A percentile compares a stretch with the other conserved stretches of the same genome.
phyloP scores from a whole-genome alignment of 2,797 vertebrate genomes.

The Poeciliopsis paucimaculata region DNA sequence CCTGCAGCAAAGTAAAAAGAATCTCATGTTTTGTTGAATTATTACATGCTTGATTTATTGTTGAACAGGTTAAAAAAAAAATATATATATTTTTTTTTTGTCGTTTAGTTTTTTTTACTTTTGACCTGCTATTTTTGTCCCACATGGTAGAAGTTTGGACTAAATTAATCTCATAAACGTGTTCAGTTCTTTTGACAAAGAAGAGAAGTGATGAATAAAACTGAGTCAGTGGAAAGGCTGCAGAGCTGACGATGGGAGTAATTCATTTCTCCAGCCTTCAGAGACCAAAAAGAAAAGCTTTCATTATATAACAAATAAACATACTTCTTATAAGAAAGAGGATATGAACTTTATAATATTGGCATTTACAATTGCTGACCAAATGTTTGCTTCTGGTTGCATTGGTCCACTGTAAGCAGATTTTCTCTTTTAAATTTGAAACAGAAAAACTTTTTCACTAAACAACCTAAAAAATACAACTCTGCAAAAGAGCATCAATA shows the following conservation, averaged over 20 bases:
- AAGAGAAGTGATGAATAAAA: neutral
- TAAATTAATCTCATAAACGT: neutral
- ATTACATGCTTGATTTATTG: neutral
- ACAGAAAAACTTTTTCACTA: neutral
- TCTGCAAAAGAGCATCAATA: neutral
- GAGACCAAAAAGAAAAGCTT: slow-evolving; percentile 23
- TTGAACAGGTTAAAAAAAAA: neutral
- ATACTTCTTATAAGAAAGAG: neutral
- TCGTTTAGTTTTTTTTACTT: neutral
- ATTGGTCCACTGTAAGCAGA: neutral
- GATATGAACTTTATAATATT: neutral
- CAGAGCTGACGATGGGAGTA: neutral
- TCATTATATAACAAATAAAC: neutral
- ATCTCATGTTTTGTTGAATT: neutral
- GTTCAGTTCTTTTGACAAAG: neutral
- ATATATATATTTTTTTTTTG: neutral
- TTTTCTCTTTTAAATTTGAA: neutral
- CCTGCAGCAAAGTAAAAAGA: neutral
- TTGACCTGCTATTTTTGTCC: neutral
- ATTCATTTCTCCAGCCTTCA: neutral
- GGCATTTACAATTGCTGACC: neutral
- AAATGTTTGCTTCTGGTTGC: neutral
- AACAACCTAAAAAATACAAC: neutral
- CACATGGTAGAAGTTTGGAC: neutral
- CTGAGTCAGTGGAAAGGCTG: neutral